Conservation (phyloP, 2,888 invertebrate species). For the Cyclophora albipunctata region DNA sequence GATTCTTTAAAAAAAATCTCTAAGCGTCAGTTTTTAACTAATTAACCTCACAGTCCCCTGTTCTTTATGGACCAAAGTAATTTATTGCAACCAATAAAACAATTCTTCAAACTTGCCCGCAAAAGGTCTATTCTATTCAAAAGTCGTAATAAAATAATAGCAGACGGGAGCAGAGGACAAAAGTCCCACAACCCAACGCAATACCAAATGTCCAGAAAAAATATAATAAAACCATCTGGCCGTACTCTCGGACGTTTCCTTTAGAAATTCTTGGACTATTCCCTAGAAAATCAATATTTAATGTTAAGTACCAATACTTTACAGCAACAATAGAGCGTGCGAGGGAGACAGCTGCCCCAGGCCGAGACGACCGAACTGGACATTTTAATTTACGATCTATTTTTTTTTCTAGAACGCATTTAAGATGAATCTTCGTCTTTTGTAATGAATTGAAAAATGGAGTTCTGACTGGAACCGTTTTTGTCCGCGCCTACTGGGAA, state of each 20-base stretch:
- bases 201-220: conserved; percentile 50
- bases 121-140: conserved; percentile 61
- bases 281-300: conserved; percentile 65
- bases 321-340: conserved; percentile 51
- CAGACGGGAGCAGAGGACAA: conserved; percentile 61
- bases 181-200: conserved; percentile 50
- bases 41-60: too few species aligned
- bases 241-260: conserved; percentile 33
- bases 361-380: conserved; percentile 49
- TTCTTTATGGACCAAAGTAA: conserved; percentile 34
- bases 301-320: conserved; percentile 66
- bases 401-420: conserved; percentile 60
- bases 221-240: conserved; percentile 63
- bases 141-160: conserved; percentile 62
- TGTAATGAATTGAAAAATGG: conserved; percentile 71
- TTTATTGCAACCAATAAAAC: conserved; percentile 68
- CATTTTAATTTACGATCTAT: conserved; percentile 71
- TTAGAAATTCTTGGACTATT: conserved; percentile 57
- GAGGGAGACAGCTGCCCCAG: conserved; percentile 43
- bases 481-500: conserved; percentile 65
- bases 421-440: conserved; percentile 69
- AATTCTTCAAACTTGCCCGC: conserved; percentile 67
- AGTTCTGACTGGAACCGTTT: conserved; percentile 52
- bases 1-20: not conserved
- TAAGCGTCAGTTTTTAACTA: not conserved